A percentile compares a stretch with the other conserved stretches of the same genome.
Conservation (phyloP, 2,888 invertebrate species). For the Galerucella calmariensis region DNA sequence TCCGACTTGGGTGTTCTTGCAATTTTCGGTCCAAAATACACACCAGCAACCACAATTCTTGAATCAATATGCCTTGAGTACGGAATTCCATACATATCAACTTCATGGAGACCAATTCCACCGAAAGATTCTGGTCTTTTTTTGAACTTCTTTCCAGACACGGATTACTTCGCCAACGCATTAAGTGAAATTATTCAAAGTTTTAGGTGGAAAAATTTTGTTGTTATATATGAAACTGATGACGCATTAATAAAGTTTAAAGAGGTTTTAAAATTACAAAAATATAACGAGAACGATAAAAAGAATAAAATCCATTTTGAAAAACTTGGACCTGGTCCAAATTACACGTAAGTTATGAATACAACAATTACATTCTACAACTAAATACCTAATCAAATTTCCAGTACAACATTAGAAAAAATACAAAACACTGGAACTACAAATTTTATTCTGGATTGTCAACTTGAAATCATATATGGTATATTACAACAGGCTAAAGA, state of each 20-base stretch:
- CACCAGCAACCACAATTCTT: slow-evolving; percentile 68
- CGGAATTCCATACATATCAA: slow-evolving; percentile 87
- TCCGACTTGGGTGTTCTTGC: slow-evolving; percentile 76
- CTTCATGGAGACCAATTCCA: slow-evolving; percentile 75
- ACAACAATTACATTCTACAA: background rate
- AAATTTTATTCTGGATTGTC: slow-evolving; percentile 81
- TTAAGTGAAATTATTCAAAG: slow-evolving; percentile 74
- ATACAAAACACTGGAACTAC: slow-evolving; percentile 77
- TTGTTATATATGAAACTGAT: slow-evolving; percentile 81
- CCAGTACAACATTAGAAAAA: slow-evolving; percentile 77
- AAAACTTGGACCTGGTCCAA: slow-evolving; percentile 50
- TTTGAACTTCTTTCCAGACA: slow-evolving; percentile 53
- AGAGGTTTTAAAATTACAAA: slow-evolving; percentile 75
- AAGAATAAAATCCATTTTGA: slow-evolving; percentile 50
- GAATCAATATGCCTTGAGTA: slow-evolving; percentile 85
- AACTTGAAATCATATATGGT: slow-evolving; percentile 71
- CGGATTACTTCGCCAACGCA: slow-evolving; percentile 71
- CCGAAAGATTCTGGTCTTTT: slow-evolving; percentile 67
- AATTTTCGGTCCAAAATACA: slow-evolving; percentile 80
- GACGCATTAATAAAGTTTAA: slow-evolving; percentile 81
- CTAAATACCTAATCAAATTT: slow-evolving; percentile 44
- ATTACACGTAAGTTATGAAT: slow-evolving; percentile 48
- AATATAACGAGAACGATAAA: slow-evolving; percentile 43
- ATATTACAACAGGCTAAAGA: slow-evolving; percentile 77
- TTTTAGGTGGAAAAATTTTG: slow-evolving; percentile 81